A percentile compares a stretch with the other conserved stretches of the same genome.
Conservation (phyloP, 2,797 vertebrate genomes). For the Gymnoscopelus microlampas region DNA sequence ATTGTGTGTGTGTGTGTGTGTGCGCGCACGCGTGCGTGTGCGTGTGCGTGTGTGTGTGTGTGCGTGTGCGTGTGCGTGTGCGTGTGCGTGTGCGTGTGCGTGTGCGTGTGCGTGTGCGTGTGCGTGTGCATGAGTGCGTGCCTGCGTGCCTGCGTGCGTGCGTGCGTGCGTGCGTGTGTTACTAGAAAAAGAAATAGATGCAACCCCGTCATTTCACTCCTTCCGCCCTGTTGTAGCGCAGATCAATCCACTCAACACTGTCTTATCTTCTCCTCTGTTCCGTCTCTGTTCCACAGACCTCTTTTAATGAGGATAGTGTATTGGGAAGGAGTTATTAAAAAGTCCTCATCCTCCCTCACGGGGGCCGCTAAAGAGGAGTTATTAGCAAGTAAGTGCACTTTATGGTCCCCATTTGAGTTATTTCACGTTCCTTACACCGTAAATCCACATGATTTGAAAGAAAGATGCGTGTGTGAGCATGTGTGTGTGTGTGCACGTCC, state of each 20-base stretch:
- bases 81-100: too few species aligned
- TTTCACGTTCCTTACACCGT: constrained; percentile 69
- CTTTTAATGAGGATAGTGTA: constrained; percentile 77
- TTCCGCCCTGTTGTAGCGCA: constrained; percentile 26
- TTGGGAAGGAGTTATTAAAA: constrained; percentile 78
- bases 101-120: too few species aligned
- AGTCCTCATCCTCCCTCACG: constrained; percentile 70
- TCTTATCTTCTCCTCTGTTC: constrained; percentile 44
- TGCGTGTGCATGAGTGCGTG: too few species aligned
- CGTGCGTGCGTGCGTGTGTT: too few species aligned
- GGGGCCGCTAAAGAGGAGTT: constrained; percentile 73
- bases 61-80: too few species aligned
- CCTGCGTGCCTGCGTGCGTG: too few species aligned
- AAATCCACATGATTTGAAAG: constrained; percentile 63
- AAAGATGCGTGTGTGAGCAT: constrained; percentile 13
- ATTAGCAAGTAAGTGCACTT: constrained; percentile 77
- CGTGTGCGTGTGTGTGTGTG: too few species aligned
- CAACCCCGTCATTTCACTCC: constrained; percentile 55
- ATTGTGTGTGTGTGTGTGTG: too few species aligned
- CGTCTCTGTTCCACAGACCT: constrained; percentile 64
- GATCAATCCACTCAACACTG: constrained; percentile 69
- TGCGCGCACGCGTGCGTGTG: too few species aligned
- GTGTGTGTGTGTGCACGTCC: too few species aligned
- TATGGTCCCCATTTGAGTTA: constrained; percentile 64
- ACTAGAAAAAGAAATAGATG: constrained; percentile 26